phyloP scores from a whole-genome alignment of 1,140 invertebrate genomes.

The Anastatus disparis region DNA sequence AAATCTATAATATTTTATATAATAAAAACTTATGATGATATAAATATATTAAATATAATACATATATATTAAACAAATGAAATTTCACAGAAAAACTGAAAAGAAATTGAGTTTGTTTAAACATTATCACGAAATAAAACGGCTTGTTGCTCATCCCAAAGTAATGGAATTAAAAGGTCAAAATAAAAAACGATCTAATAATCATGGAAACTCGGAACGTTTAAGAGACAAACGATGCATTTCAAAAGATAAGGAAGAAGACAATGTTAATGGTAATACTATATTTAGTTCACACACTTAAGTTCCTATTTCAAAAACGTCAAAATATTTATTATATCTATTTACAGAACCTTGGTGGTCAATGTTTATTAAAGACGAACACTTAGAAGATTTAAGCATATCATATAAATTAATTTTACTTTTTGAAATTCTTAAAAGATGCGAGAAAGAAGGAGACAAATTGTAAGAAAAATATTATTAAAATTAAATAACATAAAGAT shows the following conservation, averaged over 20 bases:
- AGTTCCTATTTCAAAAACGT: no score
- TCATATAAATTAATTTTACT: slow-evolving; percentile 87
- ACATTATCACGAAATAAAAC: slow-evolving; percentile 30
- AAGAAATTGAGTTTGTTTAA: background rate
- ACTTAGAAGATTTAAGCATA: slow-evolving; percentile 68
- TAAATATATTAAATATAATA: background rate
- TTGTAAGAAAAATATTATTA: slow-evolving; percentile 70
- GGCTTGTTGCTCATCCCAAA: slow-evolving; percentile 22
- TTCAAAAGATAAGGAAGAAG: no score
- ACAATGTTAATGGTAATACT: no score
- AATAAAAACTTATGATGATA: background rate
- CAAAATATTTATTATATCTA: no score
- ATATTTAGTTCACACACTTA: no score
- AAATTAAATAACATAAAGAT: background rate
- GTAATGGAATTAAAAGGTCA: background rate
- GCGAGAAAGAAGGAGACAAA: slow-evolving; percentile 91
- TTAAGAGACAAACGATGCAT: background rate
- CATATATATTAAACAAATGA: slow-evolving; percentile 1
- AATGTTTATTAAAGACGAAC: slow-evolving; percentile 63
- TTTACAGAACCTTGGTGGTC: slow-evolving; percentile 66
- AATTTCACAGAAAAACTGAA: background rate
- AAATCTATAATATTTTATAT: background rate
- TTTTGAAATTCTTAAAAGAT: slow-evolving; percentile 86
- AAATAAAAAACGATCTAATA: background rate
- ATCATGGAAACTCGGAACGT: no score